Conservation (phyloP, 2,797 vertebrate species). For the Cossypha dichroa region DNA sequence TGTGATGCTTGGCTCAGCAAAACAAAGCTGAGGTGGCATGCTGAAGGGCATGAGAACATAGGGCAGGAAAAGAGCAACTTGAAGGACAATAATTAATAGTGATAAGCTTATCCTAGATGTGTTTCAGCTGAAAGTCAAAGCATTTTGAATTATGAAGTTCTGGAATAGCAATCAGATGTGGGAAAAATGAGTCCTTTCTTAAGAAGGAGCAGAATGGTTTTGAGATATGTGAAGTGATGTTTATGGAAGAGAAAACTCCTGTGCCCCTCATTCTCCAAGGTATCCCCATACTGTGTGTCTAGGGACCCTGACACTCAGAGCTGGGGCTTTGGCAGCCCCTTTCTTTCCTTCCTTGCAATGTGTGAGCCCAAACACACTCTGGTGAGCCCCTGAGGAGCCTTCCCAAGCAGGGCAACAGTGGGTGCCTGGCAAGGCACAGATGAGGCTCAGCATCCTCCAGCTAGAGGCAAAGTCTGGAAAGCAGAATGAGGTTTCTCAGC, state of each 20-base stretch:
- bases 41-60: background rate
- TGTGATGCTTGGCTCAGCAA: background rate
- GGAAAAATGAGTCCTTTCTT: background rate
- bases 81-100: background rate
- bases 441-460: background rate
- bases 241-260: background rate
- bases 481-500: background rate
- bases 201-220: background rate
- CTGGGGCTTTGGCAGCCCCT: rapidly evolving
- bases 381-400: rapidly evolving
- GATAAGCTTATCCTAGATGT: background rate
- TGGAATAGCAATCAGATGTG: background rate
- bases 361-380: background rate
- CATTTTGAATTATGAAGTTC: background rate
- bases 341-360: background rate
- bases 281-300: background rate
- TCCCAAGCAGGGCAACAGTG: rapidly evolving
- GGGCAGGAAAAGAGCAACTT: background rate
- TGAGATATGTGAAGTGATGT: background rate
- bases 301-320: background rate
- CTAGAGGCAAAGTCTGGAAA: background rate
- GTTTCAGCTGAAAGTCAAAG: background rate
- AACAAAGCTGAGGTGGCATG: background rate
- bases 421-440: background rate
- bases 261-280: background rate